Conservation (phyloP, 2,113 vertebrate genomes). For the Menura novaehollandiae region DNA sequence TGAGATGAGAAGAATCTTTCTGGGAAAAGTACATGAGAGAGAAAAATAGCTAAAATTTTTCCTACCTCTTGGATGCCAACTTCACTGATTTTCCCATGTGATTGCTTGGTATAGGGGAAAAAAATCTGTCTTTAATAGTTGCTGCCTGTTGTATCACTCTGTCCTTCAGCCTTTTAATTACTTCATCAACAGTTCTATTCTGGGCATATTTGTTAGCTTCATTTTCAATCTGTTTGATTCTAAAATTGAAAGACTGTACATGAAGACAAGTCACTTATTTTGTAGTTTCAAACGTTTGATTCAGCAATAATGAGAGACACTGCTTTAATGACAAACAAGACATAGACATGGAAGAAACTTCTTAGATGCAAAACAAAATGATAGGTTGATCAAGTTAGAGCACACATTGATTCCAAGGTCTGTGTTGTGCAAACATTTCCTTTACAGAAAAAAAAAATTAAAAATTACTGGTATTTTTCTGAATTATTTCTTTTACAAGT, state of each 20-base stretch:
- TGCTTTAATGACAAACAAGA: neutral
- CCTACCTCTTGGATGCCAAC: slow-evolving; percentile 64
- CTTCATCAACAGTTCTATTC: slow-evolving; percentile 44
- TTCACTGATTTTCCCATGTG: slow-evolving; percentile 3
- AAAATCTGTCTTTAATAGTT: slow-evolving; percentile 36
- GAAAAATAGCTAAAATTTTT: neutral
- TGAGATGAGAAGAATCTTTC: neutral
- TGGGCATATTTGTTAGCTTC: neutral
- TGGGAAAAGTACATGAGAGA: neutral
- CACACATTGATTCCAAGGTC: neutral
- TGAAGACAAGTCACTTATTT: neutral
- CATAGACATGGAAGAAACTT: neutral
- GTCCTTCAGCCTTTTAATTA: slow-evolving; percentile 53
- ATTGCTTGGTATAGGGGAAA: slow-evolving; percentile 29
- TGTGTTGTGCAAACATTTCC: neutral
- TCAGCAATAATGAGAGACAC: neutral
- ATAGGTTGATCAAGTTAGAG: neutral
- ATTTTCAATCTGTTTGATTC: slow-evolving; percentile 25
- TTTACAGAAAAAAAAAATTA: neutral
- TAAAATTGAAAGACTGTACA: slow-evolving; percentile 28
- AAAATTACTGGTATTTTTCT: neutral
- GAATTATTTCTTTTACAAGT: neutral
- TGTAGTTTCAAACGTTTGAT: neutral
- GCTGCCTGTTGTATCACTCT: slow-evolving; percentile 22
- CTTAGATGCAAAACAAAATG: neutral